Conservation (phyloP, 2,797 vertebrate genomes). For the Aulostomus chinensis region DNA sequence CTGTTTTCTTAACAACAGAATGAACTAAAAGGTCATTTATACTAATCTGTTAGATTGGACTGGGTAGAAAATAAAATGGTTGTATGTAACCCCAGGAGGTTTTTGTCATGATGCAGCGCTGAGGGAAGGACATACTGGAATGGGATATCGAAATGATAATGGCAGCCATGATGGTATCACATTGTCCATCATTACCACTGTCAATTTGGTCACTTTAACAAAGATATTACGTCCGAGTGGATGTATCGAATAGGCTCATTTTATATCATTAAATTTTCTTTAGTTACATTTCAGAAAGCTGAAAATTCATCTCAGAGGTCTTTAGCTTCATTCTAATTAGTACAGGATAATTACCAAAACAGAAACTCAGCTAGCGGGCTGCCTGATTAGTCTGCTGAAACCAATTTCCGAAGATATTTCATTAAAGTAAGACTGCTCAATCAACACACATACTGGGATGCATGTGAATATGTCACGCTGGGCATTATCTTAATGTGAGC, state of each 20-base stretch:
- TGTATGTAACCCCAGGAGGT: conserved; percentile 19
- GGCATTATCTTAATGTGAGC: conserved; percentile 29
- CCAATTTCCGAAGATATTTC: conserved; percentile 77
- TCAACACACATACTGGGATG: conserved; percentile 43
- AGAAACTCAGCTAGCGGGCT: conserved; percentile 67
- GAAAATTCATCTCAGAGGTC: conserved; percentile 81
- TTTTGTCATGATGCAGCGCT: conserved; percentile 4
- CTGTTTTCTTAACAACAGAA: conserved; percentile 46
- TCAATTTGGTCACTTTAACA: conserved; percentile 42
- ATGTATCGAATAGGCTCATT: conserved; percentile 54
- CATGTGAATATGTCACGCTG: conserved; percentile 12
- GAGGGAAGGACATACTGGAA: conserved; percentile 6
- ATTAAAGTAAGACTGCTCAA: conserved; percentile 68
- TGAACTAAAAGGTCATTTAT: conserved; percentile 38
- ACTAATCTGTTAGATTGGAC: conserved; percentile 51
- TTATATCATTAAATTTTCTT: conserved; percentile 73
- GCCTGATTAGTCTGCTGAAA: conserved; percentile 79
- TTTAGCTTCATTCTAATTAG: conserved; percentile 83
- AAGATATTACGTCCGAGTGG: conserved; percentile 37
- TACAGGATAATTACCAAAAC: conserved; percentile 83
- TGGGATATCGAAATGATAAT: conserved; percentile 9
- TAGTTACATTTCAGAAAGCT: conserved; percentile 82
- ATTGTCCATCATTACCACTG: conserved; percentile 9
- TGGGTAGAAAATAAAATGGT: conserved; percentile 14
- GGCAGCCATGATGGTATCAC: conserved; percentile 8